Evolutionary conservation across 2,113 vertebrate species (phyloP), one percentile per base, ranked within the genome.

Genomic region (Pantherophis guttatus): DNA sequence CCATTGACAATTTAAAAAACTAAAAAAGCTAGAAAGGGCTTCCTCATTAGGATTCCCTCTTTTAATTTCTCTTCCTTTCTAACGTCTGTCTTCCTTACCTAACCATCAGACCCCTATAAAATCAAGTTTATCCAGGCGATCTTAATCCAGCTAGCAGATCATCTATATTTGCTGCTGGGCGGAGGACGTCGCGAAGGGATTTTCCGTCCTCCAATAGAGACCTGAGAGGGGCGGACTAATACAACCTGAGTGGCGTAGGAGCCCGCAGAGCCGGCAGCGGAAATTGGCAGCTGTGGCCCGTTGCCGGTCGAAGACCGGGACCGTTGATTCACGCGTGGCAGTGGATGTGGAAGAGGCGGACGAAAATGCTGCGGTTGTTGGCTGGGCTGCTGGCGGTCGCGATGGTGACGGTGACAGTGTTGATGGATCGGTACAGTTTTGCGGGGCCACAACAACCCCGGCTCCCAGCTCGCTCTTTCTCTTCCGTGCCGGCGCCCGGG

Each of bases 341-440:
- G 54, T 29, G 44, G 8, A 88, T 7, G 91, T 2, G 85, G 39
- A 15, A 6, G 1, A 88, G 13, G 24, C 24, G 5, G 54, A 1
- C 50, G 33, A 88, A 44, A 24, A 96, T 97, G 97, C 90, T 95
- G 92, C 92, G 86, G 85, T 10, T 96, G 91, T 90, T 59, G 0
- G 93, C 94, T 91, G 98, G 98, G 39, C 96, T 99, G 95, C 93
- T 97, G 90, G 86, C 97, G 86, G 97, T 58, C n/a, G 98, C 94
- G 94, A 93, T 98, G 94, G 96, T 97, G 89, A 98, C 98, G 94
- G 96, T 97, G 90, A 98, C 98, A 65, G 97, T 98, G 97, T 95
- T 98, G 89, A 90, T 98, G 96, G 98, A 98, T 86, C 97, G 95
- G 92, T 98, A 98, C 87, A 97, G 97, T 93, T 97, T 98, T 33